phyloP scores from a whole-genome alignment of 2,888 invertebrate species.

The Plebejus argus region DNA sequence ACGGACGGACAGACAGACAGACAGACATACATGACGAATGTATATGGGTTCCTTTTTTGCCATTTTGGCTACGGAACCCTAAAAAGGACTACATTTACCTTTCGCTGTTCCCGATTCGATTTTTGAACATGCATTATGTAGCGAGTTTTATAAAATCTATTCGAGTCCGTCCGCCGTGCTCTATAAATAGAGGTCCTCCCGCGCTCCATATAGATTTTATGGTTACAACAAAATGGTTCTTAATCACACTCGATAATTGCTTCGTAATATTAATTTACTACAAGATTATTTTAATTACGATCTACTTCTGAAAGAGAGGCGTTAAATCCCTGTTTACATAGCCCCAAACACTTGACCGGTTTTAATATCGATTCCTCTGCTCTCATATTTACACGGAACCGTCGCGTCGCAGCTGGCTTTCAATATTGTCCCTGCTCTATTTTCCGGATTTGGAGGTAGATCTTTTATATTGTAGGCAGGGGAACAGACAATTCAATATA shows the following conservation, averaged over 20 bases:
- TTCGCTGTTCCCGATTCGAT: not conserved
- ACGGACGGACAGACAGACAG: too few relatives aligned
- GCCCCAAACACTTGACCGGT: constrained; percentile 11
- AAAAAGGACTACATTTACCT: not conserved
- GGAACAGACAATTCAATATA: not conserved
- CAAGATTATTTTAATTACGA: not conserved
- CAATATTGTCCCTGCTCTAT: constrained; percentile 7
- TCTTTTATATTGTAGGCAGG: not conserved
- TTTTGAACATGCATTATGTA: not conserved
- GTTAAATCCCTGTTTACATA: not conserved
- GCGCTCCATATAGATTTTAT: constrained; percentile 8
- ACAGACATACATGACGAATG: too few relatives aligned
- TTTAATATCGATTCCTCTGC: constrained; percentile 1
- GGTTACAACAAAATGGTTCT: not conserved
- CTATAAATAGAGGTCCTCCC: constrained; percentile 5
- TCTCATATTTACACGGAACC: constrained; percentile 5
- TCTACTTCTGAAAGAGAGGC: not conserved
- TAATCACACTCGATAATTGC: not conserved
- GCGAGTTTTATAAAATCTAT: not conserved
- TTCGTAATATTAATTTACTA: not conserved
- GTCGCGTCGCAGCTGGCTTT: constrained; percentile 8
- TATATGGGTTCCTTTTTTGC: too few relatives aligned
- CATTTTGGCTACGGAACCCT: too few relatives aligned
- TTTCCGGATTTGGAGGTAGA: not conserved
- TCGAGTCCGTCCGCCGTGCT: not conserved